Percentiles rank a stretch among this genome's conserved stretches.
phyloP scores from a whole-genome alignment of 2,888 invertebrate genomes.

The Drosophila dives region DNA sequence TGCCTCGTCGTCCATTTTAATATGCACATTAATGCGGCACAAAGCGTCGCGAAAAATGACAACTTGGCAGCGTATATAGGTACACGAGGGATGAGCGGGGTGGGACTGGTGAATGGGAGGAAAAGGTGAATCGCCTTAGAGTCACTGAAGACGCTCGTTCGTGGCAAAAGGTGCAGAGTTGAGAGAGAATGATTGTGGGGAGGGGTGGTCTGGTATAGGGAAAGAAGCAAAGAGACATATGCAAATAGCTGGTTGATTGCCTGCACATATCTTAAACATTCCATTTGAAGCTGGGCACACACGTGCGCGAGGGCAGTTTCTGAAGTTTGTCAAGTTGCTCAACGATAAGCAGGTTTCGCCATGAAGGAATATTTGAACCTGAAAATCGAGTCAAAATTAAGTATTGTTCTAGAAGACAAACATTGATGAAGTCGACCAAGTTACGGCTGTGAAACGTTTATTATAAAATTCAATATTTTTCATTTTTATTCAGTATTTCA shows the following conservation, averaged over 20 bases:
- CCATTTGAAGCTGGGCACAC: slow-evolving; percentile 37
- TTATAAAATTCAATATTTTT: neutral
- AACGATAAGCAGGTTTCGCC: neutral
- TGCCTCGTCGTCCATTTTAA: slow-evolving; percentile 53
- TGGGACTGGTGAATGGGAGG: neutral
- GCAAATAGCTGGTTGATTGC: slow-evolving; percentile 74
- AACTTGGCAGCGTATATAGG: slow-evolving; percentile 37
- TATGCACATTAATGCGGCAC: slow-evolving; percentile 73
- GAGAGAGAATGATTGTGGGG: neutral
- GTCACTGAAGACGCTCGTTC: slow-evolving; percentile 14
- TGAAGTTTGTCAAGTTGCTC: neutral
- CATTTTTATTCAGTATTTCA: too few species aligned
- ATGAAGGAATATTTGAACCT: too few species aligned
- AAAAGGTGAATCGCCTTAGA: neutral
- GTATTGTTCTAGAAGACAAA: neutral
- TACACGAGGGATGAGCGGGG: neutral
- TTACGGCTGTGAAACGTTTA: neutral
- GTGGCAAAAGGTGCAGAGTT: slow-evolving; percentile 25
- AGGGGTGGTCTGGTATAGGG: slow-evolving; percentile 2
- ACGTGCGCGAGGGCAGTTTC: slow-evolving; percentile 16
- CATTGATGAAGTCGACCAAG: neutral
- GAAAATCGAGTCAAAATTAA: neutral
- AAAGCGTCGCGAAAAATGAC: slow-evolving; percentile 74
- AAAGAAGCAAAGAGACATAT: slow-evolving; percentile 37
- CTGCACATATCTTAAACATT: slow-evolving; percentile 48